Base-by-base conservation (phyloP, 2,888 invertebrate species). In the Taphrorychus bicolor region DNA sequence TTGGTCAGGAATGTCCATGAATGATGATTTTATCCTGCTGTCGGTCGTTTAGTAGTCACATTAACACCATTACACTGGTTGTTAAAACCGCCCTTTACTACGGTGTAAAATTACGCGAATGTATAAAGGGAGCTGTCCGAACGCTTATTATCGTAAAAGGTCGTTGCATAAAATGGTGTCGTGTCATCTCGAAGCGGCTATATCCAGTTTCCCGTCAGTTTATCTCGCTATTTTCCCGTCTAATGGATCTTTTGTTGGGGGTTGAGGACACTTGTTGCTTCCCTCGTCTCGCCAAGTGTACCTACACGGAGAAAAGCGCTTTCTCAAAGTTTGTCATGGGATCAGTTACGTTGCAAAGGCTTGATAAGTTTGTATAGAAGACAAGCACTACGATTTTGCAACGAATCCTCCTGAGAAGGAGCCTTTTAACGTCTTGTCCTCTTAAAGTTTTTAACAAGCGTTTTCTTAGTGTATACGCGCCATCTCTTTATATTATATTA, bases 141-240 rank as follows among this genome's bases (percentile, higher is more conserved):
- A 52, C 52, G 9, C n/a, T 21, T 14, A 52, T 52, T 52, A 52
- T 52, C 17, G 52, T 42, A 41, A 60, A 23, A 53, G 41, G 18
- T 40, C 23, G 60, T n/a, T 24, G 54, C 54, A 41, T 51, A 57
- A 63, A 57, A 19, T 19, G 51, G 51, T n/a, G n/a, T n/a, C n/a
- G n/a, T n/a, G 41, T 53, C 58, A 59, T 52, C 59, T 59, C 24
- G 22, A 64, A 64, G 53, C 32, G 51, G 64, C 22, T 23, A 21
- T 41, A 57, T 64, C 64, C 64, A 22, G 52, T 58, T 59, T 58
- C 64, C 64, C 24, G 64, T 64, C 59, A 45, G 11, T 59, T 64
- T 59, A 64, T 64, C 59, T 53, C 58, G 24, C 59, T 19, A 58
- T 59, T 64, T 59, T 59, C 40, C 59, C 17, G 59, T 41, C 17